Conservation (phyloP, 2,113 vertebrate genomes). For the cattle (Bos taurus) region ARS-UCD2.0 NC_037328.1:149291501-149292000, state of each 20-base stretch:
- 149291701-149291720: neutral
- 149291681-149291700: fast-evolving
- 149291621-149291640: neutral
- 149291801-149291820: neutral
- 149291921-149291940: neutral
- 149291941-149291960: neutral
- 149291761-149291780: no score
- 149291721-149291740: neutral
- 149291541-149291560: neutral
- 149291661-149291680: neutral
- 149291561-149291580: neutral
- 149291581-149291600: neutral
- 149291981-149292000: neutral
- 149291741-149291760: neutral
- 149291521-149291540: neutral
- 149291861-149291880: neutral
- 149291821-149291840: no score
- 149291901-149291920: neutral
- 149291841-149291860: neutral
- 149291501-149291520: neutral
- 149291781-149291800: neutral
- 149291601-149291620: no score
- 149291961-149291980: neutral
- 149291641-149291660: fast-evolving
- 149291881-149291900: neutral